Base-by-base conservation (phyloP, 2,797 vertebrate genomes). In the Rhyacichthys aspro region DNA sequence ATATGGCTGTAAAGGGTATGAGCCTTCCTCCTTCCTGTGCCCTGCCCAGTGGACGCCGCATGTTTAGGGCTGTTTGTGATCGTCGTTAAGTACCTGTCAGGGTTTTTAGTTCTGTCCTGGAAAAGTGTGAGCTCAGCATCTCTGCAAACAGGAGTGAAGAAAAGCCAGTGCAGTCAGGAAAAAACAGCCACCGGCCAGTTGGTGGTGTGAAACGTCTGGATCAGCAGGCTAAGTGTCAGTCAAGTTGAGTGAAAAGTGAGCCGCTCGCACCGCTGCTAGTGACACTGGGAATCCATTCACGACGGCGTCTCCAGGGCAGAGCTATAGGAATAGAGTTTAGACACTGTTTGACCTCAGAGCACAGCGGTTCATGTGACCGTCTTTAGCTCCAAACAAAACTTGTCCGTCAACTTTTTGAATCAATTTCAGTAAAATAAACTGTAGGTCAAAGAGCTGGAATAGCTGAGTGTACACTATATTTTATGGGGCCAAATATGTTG, bases 61-160 rank as follows among this genome's bases (percentile, higher is more conserved):
- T 89, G 84, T 90, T 90, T 89, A 89, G 73, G 74, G 78, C 71
- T 90, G 86, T 86, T 82, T 90, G 86, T 90, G 82, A 90, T 90
- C 86, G 84, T 89, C 88, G 86, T 90, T 89, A 88, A 86, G 84
- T 87, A 86, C 76, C 85, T 90, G 90, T 89, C 86, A 89, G 61
- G 76, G 64, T 78, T 84, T 66, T n/a, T 77, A 38, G 79, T 81
- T 84, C 36, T 56, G 70, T 84, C 71, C 76, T 86, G 83, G 80
- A 88, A 89, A 91, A 91, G 89, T 83, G 83, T 89, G 83, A 89
- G 83, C 83, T 91, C 84, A 88, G 79, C 67, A 89, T 82, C 76
- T 74, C 78, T 85, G 52, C 67, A 88, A 85, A 78, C 65, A 78
- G 65, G 46, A 83, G 78, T 62, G 56, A 58, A 76, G 38, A 62